Evolutionary conservation across 2,888 invertebrate genomes (phyloP).

Genomic region (Brassicogethes aeneus): DNA sequence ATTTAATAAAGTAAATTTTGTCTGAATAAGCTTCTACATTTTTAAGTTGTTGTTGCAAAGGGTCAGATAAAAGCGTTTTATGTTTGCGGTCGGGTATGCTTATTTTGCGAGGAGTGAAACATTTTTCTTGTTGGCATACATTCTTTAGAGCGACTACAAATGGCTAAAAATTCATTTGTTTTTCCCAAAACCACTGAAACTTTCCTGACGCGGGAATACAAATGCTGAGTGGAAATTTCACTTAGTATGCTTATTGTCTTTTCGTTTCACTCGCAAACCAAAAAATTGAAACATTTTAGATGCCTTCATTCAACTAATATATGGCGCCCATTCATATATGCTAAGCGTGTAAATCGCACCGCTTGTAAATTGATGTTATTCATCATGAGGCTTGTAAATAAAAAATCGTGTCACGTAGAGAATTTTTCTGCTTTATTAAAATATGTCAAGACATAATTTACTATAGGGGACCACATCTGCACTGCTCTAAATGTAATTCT

Average conservation of each 20-base stretch:
- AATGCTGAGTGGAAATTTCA: constrained; percentile 31
- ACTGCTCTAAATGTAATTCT: too few species aligned
- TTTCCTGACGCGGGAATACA: constrained; percentile 29
- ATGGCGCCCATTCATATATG: neutral
- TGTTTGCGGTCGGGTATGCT: constrained; percentile 11
- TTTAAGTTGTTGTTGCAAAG: neutral
- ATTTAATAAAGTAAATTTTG: too few species aligned
- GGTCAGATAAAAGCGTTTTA: neutral
- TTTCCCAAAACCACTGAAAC: constrained; percentile 29
- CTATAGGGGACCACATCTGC: too few species aligned
- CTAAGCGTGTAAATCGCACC: neutral
- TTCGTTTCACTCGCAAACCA: constrained; percentile 14
- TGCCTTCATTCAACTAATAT: neutral
- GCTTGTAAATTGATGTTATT: neutral
- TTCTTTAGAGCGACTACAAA: constrained; percentile 26
- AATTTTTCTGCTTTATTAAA: neutral
- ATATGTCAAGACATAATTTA: too few species aligned
- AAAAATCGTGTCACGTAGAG: neutral
- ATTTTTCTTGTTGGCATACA: constrained; percentile 24
- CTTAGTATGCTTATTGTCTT: constrained; percentile 27
- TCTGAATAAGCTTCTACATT: neutral
- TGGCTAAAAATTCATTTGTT: constrained; percentile 32
- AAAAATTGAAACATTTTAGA: constrained; percentile 25
- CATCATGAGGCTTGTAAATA: neutral
- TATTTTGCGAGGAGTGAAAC: constrained; percentile 21